These are phyloP conservation scores for rabbit (Oryctolagus cuniculus) DNA, from an alignment of 2,113 vertebrate genomes.

Conservation along the genomic window mOryCun1.1 NC_091440.1:13752501-13753000, in stretches of 20 bases:
- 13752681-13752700: slow-evolving; percentile 72
- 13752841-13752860: not conserved
- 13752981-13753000: not conserved
- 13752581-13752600: not conserved
- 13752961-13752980: not conserved
- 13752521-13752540: not conserved
- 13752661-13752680: slow-evolving; percentile 27
- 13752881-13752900: not conserved
- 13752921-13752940: not conserved
- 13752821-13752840: not conserved
- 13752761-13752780: slow-evolving; percentile 94
- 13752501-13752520: not conserved
- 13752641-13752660: not conserved
- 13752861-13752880: not conserved
- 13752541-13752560: not conserved
- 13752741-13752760: slow-evolving; percentile 99
- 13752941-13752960: not conserved
- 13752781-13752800: slow-evolving; percentile 40
- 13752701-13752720: slow-evolving; percentile 98
- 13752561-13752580: not conserved
- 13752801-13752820: not conserved
- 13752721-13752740: slow-evolving; percentile 96
- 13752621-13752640: not conserved
- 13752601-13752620: not conserved
- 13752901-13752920: not conserved